phyloP scores from a whole-genome alignment of 23 tunicate species.

The Halocynthia roretzi region DNA sequence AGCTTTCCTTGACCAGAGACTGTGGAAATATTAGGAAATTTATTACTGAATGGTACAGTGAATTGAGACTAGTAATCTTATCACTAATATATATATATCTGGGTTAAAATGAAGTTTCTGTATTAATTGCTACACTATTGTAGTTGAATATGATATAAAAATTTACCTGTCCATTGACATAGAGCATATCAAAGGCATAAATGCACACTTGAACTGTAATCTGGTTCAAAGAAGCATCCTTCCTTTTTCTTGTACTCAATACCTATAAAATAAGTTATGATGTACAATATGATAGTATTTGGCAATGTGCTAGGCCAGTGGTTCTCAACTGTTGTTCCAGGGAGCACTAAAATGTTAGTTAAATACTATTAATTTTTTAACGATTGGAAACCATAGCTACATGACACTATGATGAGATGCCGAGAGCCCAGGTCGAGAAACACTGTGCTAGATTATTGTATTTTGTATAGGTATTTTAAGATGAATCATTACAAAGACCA shows the following conservation, averaged over 20 bases:
- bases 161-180: slow-evolving; percentile 72
- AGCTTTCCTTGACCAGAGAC: slow-evolving; percentile 80
- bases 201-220: slow-evolving; percentile 98
- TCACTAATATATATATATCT: too few species aligned
- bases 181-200: slow-evolving; percentile 96
- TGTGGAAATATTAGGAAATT: slow-evolving; percentile 2
- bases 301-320: too few species aligned
- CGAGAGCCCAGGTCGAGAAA: too few species aligned
- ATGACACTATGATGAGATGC: too few species aligned
- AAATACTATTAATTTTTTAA: neutral
- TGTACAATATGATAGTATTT: neutral
- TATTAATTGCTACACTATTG: too few species aligned
- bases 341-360: neutral
- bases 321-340: neutral
- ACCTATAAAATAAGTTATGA: slow-evolving; percentile 11
- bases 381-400: too few species aligned
- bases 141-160: neutral
- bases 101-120: too few species aligned
- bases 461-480: too few species aligned
- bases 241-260: slow-evolving; percentile 81
- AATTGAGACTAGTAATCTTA: too few species aligned
- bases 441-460: too few species aligned
- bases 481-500: too few species aligned
- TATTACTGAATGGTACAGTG: too few species aligned
- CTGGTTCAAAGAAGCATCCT: slow-evolving; percentile 81